Percentiles rank a stretch among this genome's conserved stretches.
These are phyloP conservation scores for Corbicula japonica DNA, from an alignment of 2,888 invertebrate species.

Conservation along the genomic window DNA sequence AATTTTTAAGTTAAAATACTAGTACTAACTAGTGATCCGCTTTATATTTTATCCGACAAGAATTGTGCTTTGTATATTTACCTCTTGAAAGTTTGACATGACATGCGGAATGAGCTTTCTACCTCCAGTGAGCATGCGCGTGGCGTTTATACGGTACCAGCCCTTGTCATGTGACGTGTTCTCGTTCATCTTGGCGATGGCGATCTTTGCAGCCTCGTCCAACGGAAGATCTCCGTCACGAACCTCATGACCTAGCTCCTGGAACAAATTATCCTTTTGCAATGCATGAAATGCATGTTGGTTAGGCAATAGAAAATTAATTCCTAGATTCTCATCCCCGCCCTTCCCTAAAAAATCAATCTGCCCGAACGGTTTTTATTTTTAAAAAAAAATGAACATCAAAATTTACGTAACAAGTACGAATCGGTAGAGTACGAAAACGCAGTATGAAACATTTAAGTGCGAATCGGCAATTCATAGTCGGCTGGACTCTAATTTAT, in stretches of 20 bases:
- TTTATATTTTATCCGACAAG: background rate
- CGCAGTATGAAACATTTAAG: too few species aligned
- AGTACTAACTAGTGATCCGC: background rate
- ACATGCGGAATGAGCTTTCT: slow-evolving; percentile 87
- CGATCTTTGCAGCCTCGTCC: slow-evolving; percentile 88
- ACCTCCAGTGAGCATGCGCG: slow-evolving; percentile 88
- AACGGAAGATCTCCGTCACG: slow-evolving; percentile 87
- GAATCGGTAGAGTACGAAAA: too few species aligned
- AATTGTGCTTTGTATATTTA: slow-evolving; percentile 74
- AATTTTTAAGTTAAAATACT: too few species aligned
- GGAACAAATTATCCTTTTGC: slow-evolving; percentile 46
- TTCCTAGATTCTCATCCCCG: too few species aligned
- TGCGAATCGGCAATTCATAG: too few species aligned
- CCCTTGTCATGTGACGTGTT: slow-evolving; percentile 88
- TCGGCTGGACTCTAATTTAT: too few species aligned
- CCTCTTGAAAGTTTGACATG: slow-evolving; percentile 87
- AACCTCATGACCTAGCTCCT: slow-evolving; percentile 87
- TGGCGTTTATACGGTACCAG: slow-evolving; percentile 89
- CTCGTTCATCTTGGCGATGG: slow-evolving; percentile 88
- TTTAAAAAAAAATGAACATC: too few species aligned
- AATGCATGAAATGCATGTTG: too few species aligned
- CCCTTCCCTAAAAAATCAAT: too few species aligned
- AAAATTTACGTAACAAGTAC: too few species aligned
- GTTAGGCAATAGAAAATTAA: too few species aligned
- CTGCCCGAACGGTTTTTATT: too few species aligned